Evolutionary conservation across 2,797 vertebrate genomes (phyloP).

Genomic region (Myoxocephalus aenaeus): DNA sequence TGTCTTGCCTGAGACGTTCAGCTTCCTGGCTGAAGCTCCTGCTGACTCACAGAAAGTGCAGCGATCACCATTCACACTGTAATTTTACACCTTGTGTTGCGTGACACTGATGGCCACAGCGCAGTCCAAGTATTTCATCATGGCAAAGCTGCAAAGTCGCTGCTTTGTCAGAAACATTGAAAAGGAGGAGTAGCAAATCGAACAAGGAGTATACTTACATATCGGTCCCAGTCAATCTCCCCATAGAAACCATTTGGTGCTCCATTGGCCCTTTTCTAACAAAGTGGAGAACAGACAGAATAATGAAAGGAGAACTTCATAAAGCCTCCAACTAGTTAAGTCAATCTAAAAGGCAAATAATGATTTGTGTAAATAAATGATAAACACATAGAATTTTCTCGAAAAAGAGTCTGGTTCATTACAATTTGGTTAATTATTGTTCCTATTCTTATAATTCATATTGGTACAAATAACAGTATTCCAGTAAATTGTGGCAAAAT

Average conservation of each 20-base stretch:
- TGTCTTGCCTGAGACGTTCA: slow-evolving; percentile 34
- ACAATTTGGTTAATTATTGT: not conserved
- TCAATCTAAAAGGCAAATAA: not conserved
- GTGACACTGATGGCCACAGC: slow-evolving; percentile 27
- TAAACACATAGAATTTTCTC: not conserved
- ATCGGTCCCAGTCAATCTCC: slow-evolving; percentile 99
- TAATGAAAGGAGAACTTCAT: not conserved
- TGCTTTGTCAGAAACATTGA: slow-evolving; percentile 6
- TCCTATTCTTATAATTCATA: not conserved
- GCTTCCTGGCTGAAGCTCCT: slow-evolving; percentile 43
- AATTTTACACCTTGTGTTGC: slow-evolving; percentile 39
- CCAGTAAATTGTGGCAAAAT: not conserved
- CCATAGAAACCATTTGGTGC: slow-evolving; percentile 98
- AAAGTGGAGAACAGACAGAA: slow-evolving; percentile 54
- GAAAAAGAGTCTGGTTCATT: not conserved
- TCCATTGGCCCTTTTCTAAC: slow-evolving; percentile 95
- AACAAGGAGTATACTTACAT: slow-evolving; percentile 85
- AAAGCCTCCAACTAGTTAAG: not conserved
- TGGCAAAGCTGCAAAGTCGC: slow-evolving; percentile 7
- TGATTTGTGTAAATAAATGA: not conserved
- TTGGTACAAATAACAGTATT: not conserved
- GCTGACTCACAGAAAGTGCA: slow-evolving; percentile 56
- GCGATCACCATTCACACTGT: slow-evolving; percentile 10
- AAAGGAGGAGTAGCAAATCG: not conserved
- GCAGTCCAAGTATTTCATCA: not conserved